Percentiles rank a stretch among this genome's conserved stretches.
phyloP scores from a whole-genome alignment of 2,797 vertebrate species.

The Acipenser ruthenus region DNA sequence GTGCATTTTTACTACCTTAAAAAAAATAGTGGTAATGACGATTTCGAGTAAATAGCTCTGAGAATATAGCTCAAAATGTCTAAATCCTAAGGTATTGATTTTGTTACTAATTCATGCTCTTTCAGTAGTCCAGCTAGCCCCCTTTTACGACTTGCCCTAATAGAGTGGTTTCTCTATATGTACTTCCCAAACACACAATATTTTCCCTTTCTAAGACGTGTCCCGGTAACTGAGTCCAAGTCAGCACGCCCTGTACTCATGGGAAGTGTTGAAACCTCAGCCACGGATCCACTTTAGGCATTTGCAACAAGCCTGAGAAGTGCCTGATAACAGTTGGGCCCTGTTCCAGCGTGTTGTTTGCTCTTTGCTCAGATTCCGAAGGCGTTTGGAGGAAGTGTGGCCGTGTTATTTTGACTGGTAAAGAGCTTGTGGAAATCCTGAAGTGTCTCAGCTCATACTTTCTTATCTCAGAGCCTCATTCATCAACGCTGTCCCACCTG shows the following conservation, averaged over 20 bases:
- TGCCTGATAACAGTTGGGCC: constrained; percentile 24
- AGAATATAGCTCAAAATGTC: no score
- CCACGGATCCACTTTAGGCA: constrained; percentile 20
- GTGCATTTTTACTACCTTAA: no score
- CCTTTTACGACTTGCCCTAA: no score
- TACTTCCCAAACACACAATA: constrained; percentile 5
- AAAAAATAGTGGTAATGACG: no score
- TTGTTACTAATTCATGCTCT: no score
- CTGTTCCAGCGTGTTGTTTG: constrained; percentile 15
- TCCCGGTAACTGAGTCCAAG: constrained; percentile 7
- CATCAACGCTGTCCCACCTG: constrained; percentile 15
- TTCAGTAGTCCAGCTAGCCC: no score
- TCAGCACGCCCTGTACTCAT: constrained; percentile 15
- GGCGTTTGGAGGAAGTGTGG: constrained; percentile 17
- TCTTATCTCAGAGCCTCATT: constrained; percentile 17
- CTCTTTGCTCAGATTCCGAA: constrained; percentile 16
- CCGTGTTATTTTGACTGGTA: constrained; percentile 18
- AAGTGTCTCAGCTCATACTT: constrained; percentile 14
- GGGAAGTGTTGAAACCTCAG: constrained; percentile 18
- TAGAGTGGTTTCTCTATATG: not conserved
- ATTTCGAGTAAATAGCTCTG: no score
- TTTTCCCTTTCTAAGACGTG: not conserved
- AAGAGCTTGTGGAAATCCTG: constrained; percentile 20
- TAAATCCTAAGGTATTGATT: no score
- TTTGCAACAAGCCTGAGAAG: constrained; percentile 12